Conservation (phyloP, 2,113 vertebrate species). For the Illadopsis cleaveri region DNA sequence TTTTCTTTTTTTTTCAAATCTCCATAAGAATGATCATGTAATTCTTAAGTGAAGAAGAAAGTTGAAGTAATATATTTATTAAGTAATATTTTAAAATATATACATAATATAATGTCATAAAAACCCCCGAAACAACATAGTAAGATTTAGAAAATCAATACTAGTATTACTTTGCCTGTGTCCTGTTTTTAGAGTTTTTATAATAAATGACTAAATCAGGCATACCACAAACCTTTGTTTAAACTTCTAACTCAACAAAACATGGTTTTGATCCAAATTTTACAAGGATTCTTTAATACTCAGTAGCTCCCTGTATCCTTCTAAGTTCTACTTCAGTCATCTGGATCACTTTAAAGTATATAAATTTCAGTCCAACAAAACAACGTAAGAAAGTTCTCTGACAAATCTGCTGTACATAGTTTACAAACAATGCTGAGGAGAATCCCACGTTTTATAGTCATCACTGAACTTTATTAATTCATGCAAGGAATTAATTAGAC, state of each 20-base stretch:
- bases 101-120: background rate
- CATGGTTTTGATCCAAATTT: background rate
- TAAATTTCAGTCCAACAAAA: background rate
- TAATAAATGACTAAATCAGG: background rate
- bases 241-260: background rate
- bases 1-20: background rate
- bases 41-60: background rate
- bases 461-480: background rate
- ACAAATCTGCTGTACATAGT: background rate
- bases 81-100: background rate
- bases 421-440: background rate
- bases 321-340: background rate
- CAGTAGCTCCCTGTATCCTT: background rate
- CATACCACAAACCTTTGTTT: background rate
- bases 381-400: background rate
- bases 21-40: background rate
- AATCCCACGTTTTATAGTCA: background rate
- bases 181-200: background rate
- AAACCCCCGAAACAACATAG: fast-evolving
- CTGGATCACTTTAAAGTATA: background rate
- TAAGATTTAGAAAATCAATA: background rate
- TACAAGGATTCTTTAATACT: background rate
- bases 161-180: background rate
- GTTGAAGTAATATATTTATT: background rate
- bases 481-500: background rate